These are phyloP conservation scores for Drosophila lacertosa DNA, from an alignment of 1,140 invertebrate genomes.

Conservation along the genomic window DNA sequence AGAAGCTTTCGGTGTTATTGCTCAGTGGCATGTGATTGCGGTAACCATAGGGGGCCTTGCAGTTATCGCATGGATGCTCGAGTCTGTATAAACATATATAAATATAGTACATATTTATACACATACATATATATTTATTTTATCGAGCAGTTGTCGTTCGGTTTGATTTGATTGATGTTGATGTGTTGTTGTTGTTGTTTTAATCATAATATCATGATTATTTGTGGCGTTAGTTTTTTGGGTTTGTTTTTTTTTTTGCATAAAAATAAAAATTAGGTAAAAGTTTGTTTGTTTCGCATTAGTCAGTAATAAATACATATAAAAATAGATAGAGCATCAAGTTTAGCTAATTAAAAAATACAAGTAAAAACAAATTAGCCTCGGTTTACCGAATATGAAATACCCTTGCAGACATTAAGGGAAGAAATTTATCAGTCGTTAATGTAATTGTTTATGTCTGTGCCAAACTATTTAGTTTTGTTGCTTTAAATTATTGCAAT, in stretches of 20 bases:
- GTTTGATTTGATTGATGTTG: constrained; percentile 48
- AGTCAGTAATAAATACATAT: constrained; percentile 28
- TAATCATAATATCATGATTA: constrained; percentile 41
- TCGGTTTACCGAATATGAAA: not conserved
- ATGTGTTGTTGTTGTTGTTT: constrained; percentile 38
- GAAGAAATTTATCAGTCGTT: too few species aligned
- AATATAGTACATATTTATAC: constrained; percentile 9
- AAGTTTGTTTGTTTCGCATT: constrained; percentile 32
- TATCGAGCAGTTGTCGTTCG: constrained; percentile 35
- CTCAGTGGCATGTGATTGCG: constrained; percentile 87
- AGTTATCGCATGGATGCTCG: constrained; percentile 84
- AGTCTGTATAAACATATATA: constrained; percentile 55
- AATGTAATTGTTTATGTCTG: too few species aligned
- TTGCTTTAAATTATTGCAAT: too few species aligned
- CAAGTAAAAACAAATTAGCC: not conserved
- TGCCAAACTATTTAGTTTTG: too few species aligned
- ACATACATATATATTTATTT: constrained; percentile 14
- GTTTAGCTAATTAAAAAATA: not conserved
- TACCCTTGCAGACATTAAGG: not conserved
- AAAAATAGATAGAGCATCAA: constrained; percentile 9
- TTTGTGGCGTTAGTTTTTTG: constrained; percentile 56
- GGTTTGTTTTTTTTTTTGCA: constrained; percentile 29
- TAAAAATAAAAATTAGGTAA: constrained; percentile 48
- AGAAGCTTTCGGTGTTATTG: constrained; percentile 85
- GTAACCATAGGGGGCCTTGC: constrained; percentile 87